Base-by-base conservation (phyloP, 2,888 invertebrate species). In the Phymatocera aterrima region DNA sequence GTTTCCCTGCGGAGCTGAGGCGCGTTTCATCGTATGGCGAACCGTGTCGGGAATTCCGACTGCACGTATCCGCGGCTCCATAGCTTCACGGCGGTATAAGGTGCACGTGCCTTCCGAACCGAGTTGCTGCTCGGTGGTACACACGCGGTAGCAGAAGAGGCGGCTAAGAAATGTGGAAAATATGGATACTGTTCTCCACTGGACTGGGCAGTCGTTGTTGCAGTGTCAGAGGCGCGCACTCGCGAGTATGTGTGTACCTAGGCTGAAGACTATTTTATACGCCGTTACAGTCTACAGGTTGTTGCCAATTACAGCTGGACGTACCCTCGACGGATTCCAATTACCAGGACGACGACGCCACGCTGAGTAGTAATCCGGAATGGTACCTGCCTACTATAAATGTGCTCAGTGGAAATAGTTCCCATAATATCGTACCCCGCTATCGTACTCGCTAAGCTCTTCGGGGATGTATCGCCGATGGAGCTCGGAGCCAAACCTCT, bases 241-340 rank as follows among this genome's bases (percentile, higher is more conserved):
- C 40, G 40, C 4, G 40, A 4, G 8, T 40, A 40, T n/a, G 15
- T n/a, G 61, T 34, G 37, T 64, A 37, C 61, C 34, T 37, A 37
- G 61, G 21, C 37, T n/a, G n/a, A n/a, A n/a, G n/a, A n/a, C n/a
- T n/a, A n/a, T 37, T 37, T 37, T 21, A 34, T 64, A 64, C 37
- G 37, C 37, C 18, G 34, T n/a, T n/a, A n/a, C n/a, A n/a, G n/a
- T n/a, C n/a, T n/a, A n/a, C n/a, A 4, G 61, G 3, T 28, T 24
- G 43, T 60, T 60, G 72, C 72, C 72, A 51, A 72, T 72, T 72
- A 72, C 72, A n/a, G n/a, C n/a, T 28, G 72, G 72, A 72, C 34
- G 51, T 72, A 72, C 72, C 72, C 72, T 51, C 72, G 72, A 51
- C 72, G 10, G 51, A 72, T 72, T 54, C 31, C 72, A 72, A 72